phyloP scores from a whole-genome alignment of 2,888 invertebrate genomes.

The Leptura quadrifasciata region DNA sequence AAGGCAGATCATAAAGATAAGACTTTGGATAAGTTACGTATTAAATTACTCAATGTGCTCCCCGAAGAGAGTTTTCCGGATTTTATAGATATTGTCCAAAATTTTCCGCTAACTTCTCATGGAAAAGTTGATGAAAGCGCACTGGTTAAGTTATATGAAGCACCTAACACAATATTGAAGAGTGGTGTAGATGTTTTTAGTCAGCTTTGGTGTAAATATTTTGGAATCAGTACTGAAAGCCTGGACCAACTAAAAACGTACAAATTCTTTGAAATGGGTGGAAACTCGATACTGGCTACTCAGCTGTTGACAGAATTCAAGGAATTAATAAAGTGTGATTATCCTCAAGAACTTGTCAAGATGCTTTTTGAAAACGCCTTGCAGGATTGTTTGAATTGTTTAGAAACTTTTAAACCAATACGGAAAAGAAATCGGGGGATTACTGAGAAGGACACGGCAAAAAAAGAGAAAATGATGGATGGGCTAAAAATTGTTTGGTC shows the following conservation, averaged over 20 bases:
- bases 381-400: constrained; percentile 64
- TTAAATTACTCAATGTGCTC: constrained; percentile 65
- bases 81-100: constrained; percentile 77
- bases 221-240: constrained; percentile 37
- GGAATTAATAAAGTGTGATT: constrained; percentile 70
- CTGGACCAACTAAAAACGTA: constrained; percentile 59
- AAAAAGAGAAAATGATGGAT: constrained; percentile 53
- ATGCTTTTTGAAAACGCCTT: constrained; percentile 76
- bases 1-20: constrained; percentile 55
- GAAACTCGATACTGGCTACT: constrained; percentile 83
- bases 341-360: constrained; percentile 75
- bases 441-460: background rate
- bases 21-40: constrained; percentile 64
- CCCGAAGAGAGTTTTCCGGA: constrained; percentile 77
- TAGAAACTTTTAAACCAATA: constrained; percentile 69
- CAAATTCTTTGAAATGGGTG: constrained; percentile 80
- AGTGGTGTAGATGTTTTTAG: constrained; percentile 33
- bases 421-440: constrained; percentile 44
- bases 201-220: constrained; percentile 45
- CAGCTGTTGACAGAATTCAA: constrained; percentile 79
- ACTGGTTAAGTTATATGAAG: constrained; percentile 73
- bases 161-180: background rate
- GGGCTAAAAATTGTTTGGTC: constrained; percentile 73
- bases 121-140: constrained; percentile 81
- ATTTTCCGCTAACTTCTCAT: constrained; percentile 79